Evolutionary conservation across 2,797 vertebrate genomes (phyloP), one percentile per base, ranked within the genome.

Genomic region (Sebastes jordani): DNA sequence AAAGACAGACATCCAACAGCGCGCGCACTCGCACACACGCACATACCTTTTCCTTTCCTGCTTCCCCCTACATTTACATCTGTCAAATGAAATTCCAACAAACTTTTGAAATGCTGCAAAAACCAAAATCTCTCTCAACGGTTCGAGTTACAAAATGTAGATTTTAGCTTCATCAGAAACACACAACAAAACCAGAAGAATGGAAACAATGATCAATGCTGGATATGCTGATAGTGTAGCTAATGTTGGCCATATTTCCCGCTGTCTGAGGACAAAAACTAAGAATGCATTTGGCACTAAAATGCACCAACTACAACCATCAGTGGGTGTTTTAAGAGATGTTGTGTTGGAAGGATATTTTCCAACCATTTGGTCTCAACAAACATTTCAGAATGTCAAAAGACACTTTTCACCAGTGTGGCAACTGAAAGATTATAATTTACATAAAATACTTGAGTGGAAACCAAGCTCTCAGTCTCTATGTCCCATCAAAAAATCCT

Each of bases 1-100:
- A 82, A 74, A 80, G 68, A 82, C 76, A 84, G 46, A 72, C 69
- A 80, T 34, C 59, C 54, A 63, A 74, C 71, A n/a, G 61, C 66
- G 68, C 10, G 5, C 29, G 20, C 73, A 25, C 69, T 13, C 62
- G 8, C 36, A 14, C 55, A 30, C 11, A 13, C 11, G 2, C 18
- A 67, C 18, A 16, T 13, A 74, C 68, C 30, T 72, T 71, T 65
- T 49, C 6, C 61, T 62, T 65, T 38, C 7, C 23, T 54, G 59
- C 49, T 56, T 71, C 56, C 5, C 36, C 56, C 23, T 63, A 32
- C 30, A 29, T 76, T 72, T 67, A n/a, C 29, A 36, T 75, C 30
- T 38, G 76, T 84, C n/a, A 67, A 72, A 23, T 32, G 36, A 61
- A 59, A 46, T 75, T 42, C 29, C 22, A 82, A 67, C 18, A 29